Base-by-base conservation (phyloP, 2,113 vertebrate genomes). In the Perognathus longimembris region DNA sequence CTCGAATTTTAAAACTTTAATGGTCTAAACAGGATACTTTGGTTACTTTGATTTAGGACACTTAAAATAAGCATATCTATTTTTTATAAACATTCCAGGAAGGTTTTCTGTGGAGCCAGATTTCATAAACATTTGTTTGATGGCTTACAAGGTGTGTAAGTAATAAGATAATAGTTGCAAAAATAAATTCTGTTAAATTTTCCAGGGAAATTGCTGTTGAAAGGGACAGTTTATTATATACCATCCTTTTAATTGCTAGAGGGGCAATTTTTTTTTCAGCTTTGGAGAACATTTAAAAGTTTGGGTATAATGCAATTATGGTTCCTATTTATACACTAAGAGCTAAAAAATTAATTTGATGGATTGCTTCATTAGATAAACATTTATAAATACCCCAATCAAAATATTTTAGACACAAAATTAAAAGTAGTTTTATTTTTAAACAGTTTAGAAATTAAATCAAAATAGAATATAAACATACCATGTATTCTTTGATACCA, bases 381-480 rank as follows among this genome's bases (percentile, higher is more conserved):
- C 34, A 69, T 59, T 54, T 38, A 69, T 1, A 76, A 74, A 69
- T 80, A 34, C 7, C 74, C 32, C 71, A 14, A 45, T 76, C 2
- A 73, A 61, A 77, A 9, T 24, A 82, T 42, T 17, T 17, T 76
- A 57, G 20, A 1, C 28, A 79, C 17, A 45, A 24, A 80, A 42
- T 45, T 50, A 63, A 80, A 80, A 0, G 9, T 40, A 10, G 28
- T 12, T 2, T 80, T 40, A 2, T n/a, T 10, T 66, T 82, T 71
- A 57, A 73, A 79, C 6, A 66, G 32, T 50, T 66, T 59, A 61
- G 12, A n/a, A 85, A 59, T 57, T 1, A 59, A 50, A 78, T 54
- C 69, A 84, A 87, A 79, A 45, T 79, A 92, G 83, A 66, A 89
- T 22, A 36, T 28, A n/a, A n/a, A n/a, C n/a, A n/a, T n/a, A n/a